Percentiles rank a stretch among this genome's conserved stretches.
Conservation (phyloP, 2,113 vertebrate genomes). For the Lepisosteus oculatus region DNA sequence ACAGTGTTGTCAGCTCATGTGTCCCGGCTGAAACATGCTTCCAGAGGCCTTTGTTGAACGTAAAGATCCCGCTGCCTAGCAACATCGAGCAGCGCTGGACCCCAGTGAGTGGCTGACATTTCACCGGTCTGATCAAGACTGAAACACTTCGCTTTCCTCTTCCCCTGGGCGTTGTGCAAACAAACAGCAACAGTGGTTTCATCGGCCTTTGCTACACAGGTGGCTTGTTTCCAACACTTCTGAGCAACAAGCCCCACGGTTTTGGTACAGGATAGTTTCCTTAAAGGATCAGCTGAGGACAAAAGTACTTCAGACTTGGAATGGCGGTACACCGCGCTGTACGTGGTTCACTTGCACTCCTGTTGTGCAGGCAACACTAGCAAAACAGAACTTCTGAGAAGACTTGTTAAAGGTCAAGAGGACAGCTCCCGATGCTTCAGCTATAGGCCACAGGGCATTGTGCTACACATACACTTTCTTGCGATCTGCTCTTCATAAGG, state of each 20-base stretch:
- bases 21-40: background rate
- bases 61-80: conserved; percentile 16
- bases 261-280: conserved; percentile 10
- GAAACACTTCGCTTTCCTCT: conserved; percentile 4
- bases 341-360: no score
- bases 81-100: conserved; percentile 14
- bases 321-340: background rate
- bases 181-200: conserved; percentile 14
- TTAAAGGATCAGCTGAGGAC: conserved; percentile 1
- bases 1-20: background rate
- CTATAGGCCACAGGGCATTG: no score
- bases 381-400: no score
- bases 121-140: background rate
- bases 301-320: background rate
- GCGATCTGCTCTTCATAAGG: no score
- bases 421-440: no score
- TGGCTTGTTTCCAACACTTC: conserved; percentile 16
- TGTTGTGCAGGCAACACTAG: no score
- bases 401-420: no score
- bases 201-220: background rate
- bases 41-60: conserved; percentile 9
- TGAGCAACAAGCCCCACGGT: conserved; percentile 13
- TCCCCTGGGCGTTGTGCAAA: conserved; percentile 10
- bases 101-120: conserved; percentile 22
- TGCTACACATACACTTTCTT: no score